Conservation (phyloP, 2,888 invertebrate species). For the Flexamia atlantica region DNA sequence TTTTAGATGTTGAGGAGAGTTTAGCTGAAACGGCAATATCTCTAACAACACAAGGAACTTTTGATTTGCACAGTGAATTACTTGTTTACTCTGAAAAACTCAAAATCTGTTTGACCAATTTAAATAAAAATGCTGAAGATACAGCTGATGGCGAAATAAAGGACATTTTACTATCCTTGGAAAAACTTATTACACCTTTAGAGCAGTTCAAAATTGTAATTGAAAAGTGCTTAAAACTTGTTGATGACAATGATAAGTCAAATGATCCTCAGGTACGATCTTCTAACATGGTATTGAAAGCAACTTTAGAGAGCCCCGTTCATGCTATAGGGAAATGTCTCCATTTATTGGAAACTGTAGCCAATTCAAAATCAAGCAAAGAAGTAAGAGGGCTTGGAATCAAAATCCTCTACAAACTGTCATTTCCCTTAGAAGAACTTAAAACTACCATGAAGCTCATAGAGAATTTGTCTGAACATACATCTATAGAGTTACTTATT, state of each 20-base stretch:
- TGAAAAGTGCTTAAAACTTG: constrained; percentile 26
- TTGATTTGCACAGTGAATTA: constrained; percentile 18
- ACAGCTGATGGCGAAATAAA: constrained; percentile 67
- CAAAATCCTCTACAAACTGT: constrained; percentile 68
- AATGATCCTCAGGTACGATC: constrained; percentile 26
- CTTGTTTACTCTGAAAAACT: constrained; percentile 5
- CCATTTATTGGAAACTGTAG: constrained; percentile 66
- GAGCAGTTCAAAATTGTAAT: constrained; percentile 66
- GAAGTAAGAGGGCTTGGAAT: constrained; percentile 67
- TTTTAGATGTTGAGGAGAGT: constrained; percentile 57
- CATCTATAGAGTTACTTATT: constrained; percentile 69
- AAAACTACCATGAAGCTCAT: constrained; percentile 69
- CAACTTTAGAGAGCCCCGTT: constrained; percentile 8
- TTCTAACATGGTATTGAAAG: constrained; percentile 35
- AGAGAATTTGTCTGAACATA: constrained; percentile 69
- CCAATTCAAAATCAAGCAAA: constrained; percentile 64
- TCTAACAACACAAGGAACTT: neutral
- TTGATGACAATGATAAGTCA: constrained; percentile 34
- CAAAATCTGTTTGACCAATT: constrained; percentile 17
- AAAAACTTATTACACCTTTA: constrained; percentile 67
- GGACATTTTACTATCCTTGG: constrained; percentile 67
- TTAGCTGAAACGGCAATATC: constrained; percentile 46
- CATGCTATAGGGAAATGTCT: constrained; percentile 58
- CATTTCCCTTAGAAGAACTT: constrained; percentile 69
- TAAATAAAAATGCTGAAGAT: constrained; percentile 64